Evolutionary conservation across 2,888 invertebrate species (phyloP).

Genomic region (Altica lythri): DNA sequence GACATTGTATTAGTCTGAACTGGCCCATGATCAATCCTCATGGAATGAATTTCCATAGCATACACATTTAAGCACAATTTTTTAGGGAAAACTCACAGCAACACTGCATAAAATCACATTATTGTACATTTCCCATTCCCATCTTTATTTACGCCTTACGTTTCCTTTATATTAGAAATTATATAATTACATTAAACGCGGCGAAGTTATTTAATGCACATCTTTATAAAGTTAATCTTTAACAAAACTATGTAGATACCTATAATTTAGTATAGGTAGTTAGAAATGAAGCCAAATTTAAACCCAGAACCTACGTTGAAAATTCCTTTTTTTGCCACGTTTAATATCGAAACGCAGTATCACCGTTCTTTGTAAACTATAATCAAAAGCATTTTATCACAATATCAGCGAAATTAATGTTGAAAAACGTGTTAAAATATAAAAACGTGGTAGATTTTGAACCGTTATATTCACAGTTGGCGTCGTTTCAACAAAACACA

Average conservation of each 20-base stretch:
- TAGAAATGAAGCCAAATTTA: slow-evolving; percentile 6
- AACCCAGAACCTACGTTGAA: slow-evolving; percentile 12
- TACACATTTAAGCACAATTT: slow-evolving; percentile 50
- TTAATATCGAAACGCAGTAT: slow-evolving; percentile 28
- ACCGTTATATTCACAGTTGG: slow-evolving; percentile 38
- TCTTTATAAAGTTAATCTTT: slow-evolving; percentile 5
- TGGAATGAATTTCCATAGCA: slow-evolving; percentile 58
- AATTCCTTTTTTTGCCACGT: slow-evolving; percentile 31
- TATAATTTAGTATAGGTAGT: neutral
- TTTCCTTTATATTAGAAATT: slow-evolving; percentile 11
- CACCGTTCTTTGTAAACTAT: slow-evolving; percentile 26
- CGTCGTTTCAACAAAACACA: slow-evolving; percentile 39
- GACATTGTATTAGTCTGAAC: slow-evolving; percentile 57
- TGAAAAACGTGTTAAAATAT: slow-evolving; percentile 40
- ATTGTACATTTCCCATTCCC: slow-evolving; percentile 18
- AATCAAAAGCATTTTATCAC: slow-evolving; percentile 26
- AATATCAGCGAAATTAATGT: slow-evolving; percentile 32
- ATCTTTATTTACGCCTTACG: slow-evolving; percentile 22
- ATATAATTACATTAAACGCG: slow-evolving; percentile 7
- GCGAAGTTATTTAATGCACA: slow-evolving; percentile 25
- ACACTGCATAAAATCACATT: slow-evolving; percentile 30
- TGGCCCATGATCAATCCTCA: slow-evolving; percentile 58
- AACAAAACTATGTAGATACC: too few relatives aligned
- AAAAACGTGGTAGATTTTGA: slow-evolving; percentile 46
- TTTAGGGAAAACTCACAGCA: slow-evolving; percentile 34